A percentile compares a stretch with the other conserved stretches of the same genome.
Evolutionary conservation across 2,888 invertebrate species (phyloP).

Genomic region (Notodonta ziczac): DNA sequence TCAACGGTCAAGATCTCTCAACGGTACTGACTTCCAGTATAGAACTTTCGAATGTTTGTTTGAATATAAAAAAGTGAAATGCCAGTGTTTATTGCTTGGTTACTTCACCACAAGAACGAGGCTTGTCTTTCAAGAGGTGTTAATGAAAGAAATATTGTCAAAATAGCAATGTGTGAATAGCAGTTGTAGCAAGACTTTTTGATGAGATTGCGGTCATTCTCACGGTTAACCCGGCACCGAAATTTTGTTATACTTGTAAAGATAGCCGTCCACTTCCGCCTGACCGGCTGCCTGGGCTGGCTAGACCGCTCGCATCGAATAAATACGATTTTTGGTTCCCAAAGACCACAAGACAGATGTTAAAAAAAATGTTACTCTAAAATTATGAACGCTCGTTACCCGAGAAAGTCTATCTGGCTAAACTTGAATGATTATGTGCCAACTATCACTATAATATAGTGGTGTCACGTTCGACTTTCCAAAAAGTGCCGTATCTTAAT

Average conservation of each 20-base stretch:
- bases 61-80: slow-evolving; percentile 50
- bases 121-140: not conserved
- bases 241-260: too few species aligned
- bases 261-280: too few species aligned
- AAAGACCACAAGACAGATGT: not conserved
- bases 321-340: too few species aligned
- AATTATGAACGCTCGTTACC: not conserved
- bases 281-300: too few species aligned
- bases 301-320: too few species aligned
- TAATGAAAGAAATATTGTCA: not conserved
- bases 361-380: too few species aligned
- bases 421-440: not conserved
- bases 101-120: slow-evolving; percentile 11
- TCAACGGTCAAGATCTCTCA: slow-evolving; percentile 54
- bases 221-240: too few species aligned
- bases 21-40: slow-evolving; percentile 52
- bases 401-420: not conserved
- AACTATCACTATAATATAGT: too few species aligned
- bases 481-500: not conserved
- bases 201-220: too few species aligned
- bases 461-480: not conserved
- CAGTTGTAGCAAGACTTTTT: too few species aligned
- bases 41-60: slow-evolving; percentile 57
- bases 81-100: slow-evolving; percentile 17
- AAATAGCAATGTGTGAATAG: too few species aligned